Conservation (phyloP, 2,888 invertebrate genomes). For the Drosophila subquinaria region DNA sequence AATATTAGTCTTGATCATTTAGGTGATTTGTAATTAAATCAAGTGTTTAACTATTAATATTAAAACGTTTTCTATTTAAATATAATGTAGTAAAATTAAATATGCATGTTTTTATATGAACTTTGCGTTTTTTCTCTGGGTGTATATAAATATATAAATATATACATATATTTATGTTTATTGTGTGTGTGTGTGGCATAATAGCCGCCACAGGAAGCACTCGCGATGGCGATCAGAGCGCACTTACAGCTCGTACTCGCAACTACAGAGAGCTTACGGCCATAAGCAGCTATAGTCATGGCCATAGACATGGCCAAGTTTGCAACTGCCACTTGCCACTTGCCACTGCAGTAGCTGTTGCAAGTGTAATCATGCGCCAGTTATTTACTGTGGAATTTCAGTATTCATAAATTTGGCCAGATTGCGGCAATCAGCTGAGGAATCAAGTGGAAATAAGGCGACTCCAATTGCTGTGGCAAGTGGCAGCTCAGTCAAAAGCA, state of each 20-base stretch:
- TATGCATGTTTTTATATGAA: not conserved
- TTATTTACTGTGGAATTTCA: conserved; percentile 83
- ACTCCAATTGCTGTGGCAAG: not conserved
- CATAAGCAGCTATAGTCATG: conserved; percentile 48
- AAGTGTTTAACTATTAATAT: no score
- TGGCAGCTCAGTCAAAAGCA: conserved; percentile 7
- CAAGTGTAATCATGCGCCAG: conserved; percentile 71
- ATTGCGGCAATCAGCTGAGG: conserved; percentile 42
- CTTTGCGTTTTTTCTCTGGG: not conserved
- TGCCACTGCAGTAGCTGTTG: conserved; percentile 66
- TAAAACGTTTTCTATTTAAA: no score
- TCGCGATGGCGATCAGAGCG: conserved; percentile 78
- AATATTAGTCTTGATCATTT: not conserved
- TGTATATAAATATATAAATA: not conserved
- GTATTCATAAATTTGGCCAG: conserved; percentile 70
- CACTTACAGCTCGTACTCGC: conserved; percentile 69
- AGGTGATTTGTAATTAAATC: not conserved
- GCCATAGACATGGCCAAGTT: conserved; percentile 22
- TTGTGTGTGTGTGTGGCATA: conserved; percentile 31
- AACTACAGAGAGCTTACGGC: conserved; percentile 66
- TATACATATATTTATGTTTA: not conserved
- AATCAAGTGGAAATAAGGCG: not conserved
- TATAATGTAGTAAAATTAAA: no score
- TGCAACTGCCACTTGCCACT: conserved; percentile 50
- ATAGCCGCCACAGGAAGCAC: conserved; percentile 72